Conservation (phyloP, 2,113 vertebrate genomes). For the Oncorhynchus nerka region DNA sequence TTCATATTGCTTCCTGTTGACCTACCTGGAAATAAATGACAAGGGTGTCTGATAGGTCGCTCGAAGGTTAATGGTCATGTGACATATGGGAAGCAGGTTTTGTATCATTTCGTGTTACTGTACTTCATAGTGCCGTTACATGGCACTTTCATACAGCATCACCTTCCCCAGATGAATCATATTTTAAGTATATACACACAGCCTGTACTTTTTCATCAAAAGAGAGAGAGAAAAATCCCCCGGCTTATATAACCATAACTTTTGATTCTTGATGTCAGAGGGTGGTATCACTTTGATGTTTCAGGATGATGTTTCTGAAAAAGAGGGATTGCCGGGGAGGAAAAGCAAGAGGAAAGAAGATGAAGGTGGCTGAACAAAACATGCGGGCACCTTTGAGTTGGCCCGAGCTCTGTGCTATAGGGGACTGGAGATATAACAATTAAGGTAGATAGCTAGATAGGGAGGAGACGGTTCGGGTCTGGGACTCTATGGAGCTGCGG, state of each 20-base stretch:
- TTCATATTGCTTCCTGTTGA: not conserved
- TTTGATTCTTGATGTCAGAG: not conserved
- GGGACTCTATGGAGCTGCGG: not conserved
- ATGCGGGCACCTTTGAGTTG: too few relatives aligned
- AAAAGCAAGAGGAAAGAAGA: not conserved
- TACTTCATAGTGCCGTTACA: not conserved
- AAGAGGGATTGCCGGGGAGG: not conserved
- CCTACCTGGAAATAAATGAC: not conserved
- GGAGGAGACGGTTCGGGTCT: not conserved
- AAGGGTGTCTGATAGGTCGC: too few relatives aligned
- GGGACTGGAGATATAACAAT: not conserved
- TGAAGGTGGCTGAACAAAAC: not conserved
- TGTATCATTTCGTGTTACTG: not conserved
- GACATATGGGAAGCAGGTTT: not conserved
- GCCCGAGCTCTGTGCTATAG: too few relatives aligned
- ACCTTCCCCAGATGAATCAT: slow-evolving; percentile 7
- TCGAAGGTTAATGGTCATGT: not conserved
- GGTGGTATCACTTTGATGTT: slow-evolving; percentile 10
- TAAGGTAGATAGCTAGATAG: too few relatives aligned
- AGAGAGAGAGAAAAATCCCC: slow-evolving; percentile 1
- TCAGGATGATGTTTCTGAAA: not conserved
- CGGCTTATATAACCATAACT: not conserved
- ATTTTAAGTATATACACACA: not conserved
- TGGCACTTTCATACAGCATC: not conserved
- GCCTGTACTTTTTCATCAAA: slow-evolving; percentile 3